Evolutionary conservation across 1,140 invertebrate genomes (phyloP).

Genomic region (Penaeus chinensis): DNA sequence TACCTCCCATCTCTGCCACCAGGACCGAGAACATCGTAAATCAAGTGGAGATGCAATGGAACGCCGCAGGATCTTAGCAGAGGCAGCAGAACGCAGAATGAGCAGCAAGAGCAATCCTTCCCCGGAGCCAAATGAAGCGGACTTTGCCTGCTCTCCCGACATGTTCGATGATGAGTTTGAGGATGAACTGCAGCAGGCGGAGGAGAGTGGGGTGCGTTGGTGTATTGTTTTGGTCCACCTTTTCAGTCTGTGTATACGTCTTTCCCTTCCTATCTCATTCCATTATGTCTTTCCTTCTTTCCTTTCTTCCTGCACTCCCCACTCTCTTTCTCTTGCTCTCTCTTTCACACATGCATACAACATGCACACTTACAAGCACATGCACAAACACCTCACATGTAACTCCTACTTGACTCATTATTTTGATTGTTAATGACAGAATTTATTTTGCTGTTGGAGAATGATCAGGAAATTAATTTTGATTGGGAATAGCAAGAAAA

Average conservation of each 20-base stretch:
- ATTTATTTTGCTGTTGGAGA: no score
- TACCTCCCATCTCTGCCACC: neutral
- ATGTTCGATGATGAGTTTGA: conserved; percentile 14
- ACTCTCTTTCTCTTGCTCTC: no score
- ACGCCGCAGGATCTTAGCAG: conserved; percentile 17
- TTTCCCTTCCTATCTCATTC: no score
- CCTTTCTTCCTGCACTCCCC: no score
- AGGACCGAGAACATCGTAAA: conserved; percentile 14
- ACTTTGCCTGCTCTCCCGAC: conserved; percentile 6
- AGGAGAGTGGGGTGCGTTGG: conserved; percentile 8
- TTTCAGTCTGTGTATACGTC: neutral
- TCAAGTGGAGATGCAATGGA: neutral
- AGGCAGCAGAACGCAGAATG: conserved; percentile 38
- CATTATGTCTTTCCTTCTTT: no score
- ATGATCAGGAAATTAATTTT: no score
- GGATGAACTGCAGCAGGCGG: neutral
- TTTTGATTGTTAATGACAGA: no score
- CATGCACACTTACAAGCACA: no score
- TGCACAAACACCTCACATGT: no score
- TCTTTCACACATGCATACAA: no score
- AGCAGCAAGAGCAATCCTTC: neutral
- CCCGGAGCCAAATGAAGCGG: neutral
- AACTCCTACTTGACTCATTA: no score
- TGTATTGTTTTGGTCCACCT: neutral
- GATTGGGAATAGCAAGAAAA: no score